Base-by-base conservation (phyloP, 2,113 vertebrate species). In the Rafetus swinhoei region DNA sequence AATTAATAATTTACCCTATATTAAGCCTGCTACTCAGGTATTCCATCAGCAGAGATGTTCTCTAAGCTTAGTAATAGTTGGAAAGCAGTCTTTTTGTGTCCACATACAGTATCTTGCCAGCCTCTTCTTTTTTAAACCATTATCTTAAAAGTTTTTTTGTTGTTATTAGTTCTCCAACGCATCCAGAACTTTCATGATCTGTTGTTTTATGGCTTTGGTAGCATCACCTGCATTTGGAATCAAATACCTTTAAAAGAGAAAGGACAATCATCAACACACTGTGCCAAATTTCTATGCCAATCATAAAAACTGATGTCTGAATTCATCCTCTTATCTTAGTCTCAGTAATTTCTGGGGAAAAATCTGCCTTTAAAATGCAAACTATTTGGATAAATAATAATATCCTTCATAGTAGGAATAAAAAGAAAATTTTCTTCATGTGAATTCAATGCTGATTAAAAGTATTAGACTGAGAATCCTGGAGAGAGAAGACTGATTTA, bases 121-220 rank as follows among this genome's bases (percentile, higher is more conserved):
- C 79, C 91, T 95, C 97, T 95, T 90, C 93, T 97, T 96, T 97
- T 87, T 95, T 79, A 95, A 97, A 96, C 60, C 7, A 45, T 60
- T 93, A 79, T 92, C 62, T 87, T 95, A 83, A 93, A 94, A 95
- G 93, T 96, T 89, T 95, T 96, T 54, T 54, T 54, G 2, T 96
- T 93, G 81, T 95, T 98, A 99, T 93, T 99, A 99, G 98, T 98
- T 99, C 97, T 99, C 99, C 98, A 99, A 98, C 84, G 99, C 99
- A 92, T 99, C 99, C 74, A 99, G 98, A 93, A 99, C 99, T 97
- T 99, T 99, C 99, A 99, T 99, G 97, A 99, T 99, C 98, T 99
- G 99, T 97, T 99, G 99, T 98, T 99, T 99, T 97, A 99, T 99
- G 97, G 99, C 99, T 98, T 99, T 99, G 91, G 99, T 99, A 96